phyloP scores from a whole-genome alignment of 2,113 vertebrate genomes.

The Thryonomys swinderianus region DNA sequence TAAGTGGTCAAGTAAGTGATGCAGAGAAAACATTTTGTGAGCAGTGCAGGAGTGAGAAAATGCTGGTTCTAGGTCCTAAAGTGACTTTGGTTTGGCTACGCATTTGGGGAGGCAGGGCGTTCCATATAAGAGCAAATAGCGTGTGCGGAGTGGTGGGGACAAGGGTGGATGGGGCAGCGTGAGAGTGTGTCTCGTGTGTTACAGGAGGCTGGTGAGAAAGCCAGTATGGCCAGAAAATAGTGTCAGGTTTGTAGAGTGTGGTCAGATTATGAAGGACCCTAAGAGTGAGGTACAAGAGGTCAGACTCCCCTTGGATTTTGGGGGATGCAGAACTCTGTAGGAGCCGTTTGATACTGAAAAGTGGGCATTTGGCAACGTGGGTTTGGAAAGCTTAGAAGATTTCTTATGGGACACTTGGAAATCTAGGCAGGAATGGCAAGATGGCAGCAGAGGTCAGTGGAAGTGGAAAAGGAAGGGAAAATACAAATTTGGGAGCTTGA shows the following conservation, averaged over 20 bases:
- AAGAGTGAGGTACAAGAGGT: neutral
- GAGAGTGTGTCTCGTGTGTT: neutral
- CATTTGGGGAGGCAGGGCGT: neutral
- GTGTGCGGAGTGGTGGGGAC: neutral
- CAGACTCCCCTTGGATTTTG: neutral
- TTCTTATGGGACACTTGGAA: neutral
- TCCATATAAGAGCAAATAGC: neutral
- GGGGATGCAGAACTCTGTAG: neutral
- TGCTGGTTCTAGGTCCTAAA: neutral
- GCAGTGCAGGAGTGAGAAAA: neutral
- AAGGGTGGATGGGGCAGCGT: neutral
- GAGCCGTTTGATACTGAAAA: neutral
- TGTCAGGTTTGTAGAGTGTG: neutral
- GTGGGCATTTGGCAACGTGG: neutral
- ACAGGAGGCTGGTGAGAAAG: neutral
- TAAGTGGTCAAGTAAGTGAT: neutral
- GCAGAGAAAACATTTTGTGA: neutral
- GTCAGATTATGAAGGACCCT: constrained; percentile 29
- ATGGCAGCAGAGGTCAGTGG: neutral
- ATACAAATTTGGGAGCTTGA: neutral
- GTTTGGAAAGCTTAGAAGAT: constrained; percentile 6
- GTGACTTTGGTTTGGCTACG: neutral
- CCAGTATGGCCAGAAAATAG: constrained; percentile 45
- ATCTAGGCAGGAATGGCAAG: neutral
- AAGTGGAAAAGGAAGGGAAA: neutral